These are phyloP conservation scores for Bucco capensis DNA, from an alignment of 2,113 vertebrate genomes.

Conservation along the genomic window DNA sequence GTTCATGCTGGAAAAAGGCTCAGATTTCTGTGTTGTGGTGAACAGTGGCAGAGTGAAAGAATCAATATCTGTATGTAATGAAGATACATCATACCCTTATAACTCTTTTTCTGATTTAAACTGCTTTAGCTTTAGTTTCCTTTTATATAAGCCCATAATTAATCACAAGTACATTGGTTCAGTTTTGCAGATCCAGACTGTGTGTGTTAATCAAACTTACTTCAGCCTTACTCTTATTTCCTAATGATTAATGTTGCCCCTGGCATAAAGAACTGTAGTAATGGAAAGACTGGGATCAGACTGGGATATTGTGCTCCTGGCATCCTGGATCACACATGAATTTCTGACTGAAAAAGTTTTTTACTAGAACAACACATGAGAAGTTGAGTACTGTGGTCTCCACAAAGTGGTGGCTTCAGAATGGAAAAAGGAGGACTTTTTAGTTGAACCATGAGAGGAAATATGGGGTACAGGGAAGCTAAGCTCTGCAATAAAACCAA, in stretches of 20 bases:
- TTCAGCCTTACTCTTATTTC: slow-evolving; percentile 1
- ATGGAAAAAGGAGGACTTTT: not conserved
- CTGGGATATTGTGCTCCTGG: not conserved
- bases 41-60: not conserved
- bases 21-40: not conserved
- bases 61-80: not conserved
- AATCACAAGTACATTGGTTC: not conserved
- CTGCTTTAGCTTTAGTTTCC: not conserved
- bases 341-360: not conserved
- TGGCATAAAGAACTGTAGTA: not conserved
- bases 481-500: not conserved
- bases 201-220: not conserved
- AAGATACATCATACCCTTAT: not conserved
- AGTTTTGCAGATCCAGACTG: not conserved
- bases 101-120: not conserved
- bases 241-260: not conserved
- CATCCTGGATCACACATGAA: not conserved
- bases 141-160: not conserved
- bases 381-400: not conserved
- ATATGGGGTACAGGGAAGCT: not conserved
- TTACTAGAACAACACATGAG: not conserved
- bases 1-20: not conserved
- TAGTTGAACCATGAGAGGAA: not conserved
- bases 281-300: not conserved
- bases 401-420: not conserved